Base-by-base conservation (phyloP, 2,888 invertebrate species). In the Tribolium freemani region DNA sequence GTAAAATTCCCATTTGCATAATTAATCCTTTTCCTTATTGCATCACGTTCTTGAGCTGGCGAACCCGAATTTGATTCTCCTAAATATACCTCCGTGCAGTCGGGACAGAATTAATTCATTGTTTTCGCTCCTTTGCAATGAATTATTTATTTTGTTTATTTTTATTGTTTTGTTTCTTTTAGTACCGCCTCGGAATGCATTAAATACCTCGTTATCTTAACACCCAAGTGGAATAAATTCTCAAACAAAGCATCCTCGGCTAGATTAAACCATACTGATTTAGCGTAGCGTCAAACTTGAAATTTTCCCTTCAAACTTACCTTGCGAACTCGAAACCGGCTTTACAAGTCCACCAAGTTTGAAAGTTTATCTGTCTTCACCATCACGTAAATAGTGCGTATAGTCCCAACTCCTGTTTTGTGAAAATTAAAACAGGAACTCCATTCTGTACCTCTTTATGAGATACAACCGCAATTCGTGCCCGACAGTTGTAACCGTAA, bases 1-100 rank as follows among this genome's bases (percentile, higher is more conserved):
- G 69, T 70, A 70, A 70, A 70, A 56, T 63, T 54, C 54, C 48
- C 63, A 70, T 70, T 70, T 61, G 61, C 69, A 69, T 61, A 69
- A 69, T 69, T 69, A 63, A 70, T 63, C 63, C 31, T 54, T 38
- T 63, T 68, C 50, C 57, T 68, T 57, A 68, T 57, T 57, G 68
- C 68, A 57, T 57, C 30, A 46, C 66, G 56, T 66, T 56, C 46
- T 46, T 66, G 13, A 48, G 54, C 11, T 60, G n/a, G 21, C 61
- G 6, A 16, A 26, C 60, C 21, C 31, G 8, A 48, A 48, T 31
- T 50, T 16, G 16, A 16, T 16, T 16, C 16, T 16, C 16, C 16
- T 16, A 16, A 16, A 16, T 16, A 16, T 2, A 16, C 2, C 16
- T 16, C 16, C 48, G 26, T 26, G 26, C 26, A 26, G 3, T 26